Evolutionary conservation across 1,140 invertebrate species (phyloP), one percentile per base, ranked within the genome.

Genomic region (Aphaenogaster floridana): DNA sequence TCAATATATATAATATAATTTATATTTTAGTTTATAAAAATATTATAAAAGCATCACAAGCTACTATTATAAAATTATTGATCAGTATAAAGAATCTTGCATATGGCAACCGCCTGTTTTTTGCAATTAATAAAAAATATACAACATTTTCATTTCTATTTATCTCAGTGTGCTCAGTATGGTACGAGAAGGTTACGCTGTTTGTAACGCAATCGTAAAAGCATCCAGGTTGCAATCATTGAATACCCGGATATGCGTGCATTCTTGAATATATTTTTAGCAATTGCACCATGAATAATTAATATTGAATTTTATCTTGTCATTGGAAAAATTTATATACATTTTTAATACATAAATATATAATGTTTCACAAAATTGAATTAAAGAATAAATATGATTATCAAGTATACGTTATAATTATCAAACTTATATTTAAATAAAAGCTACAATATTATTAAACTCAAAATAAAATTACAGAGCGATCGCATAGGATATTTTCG

Each of bases 71-170:
- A 36, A 72, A 54, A 17, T 50, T 71, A 2, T 71, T 72, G 3
- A 28, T 69, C 2, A 9, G 5, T 34, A 66, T 28, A 2, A 54
- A 57, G 3, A 1, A 39, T 74, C 36, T 39, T 39, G 15, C 7
- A 68, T 45, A 28, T 21, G 21, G 11, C 6, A 57, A 74, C n/a
- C 13, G 15, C 15, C 5, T 57, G 9, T n/a, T 57, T 6, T 34
- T 42, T 74, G n/a, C 17, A 50, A 57, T 57, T 6, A n/a, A 54
- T 72, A 21, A 74, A 39, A 71, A 39, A 42, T n/a, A n/a, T 17
- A 54, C 28, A 39, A 74, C 13, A 69, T 54, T 74, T 74, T 54
- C 5, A 76, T 76, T 76, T 9, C n/a, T 50, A 57, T 76, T 74
- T 39, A 28, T 54, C 34, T 42, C 36, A 1, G 15, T 6, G 17